Base-by-base conservation (phyloP, 2,888 invertebrate species). In the Temnothorax rugatulus region DNA sequence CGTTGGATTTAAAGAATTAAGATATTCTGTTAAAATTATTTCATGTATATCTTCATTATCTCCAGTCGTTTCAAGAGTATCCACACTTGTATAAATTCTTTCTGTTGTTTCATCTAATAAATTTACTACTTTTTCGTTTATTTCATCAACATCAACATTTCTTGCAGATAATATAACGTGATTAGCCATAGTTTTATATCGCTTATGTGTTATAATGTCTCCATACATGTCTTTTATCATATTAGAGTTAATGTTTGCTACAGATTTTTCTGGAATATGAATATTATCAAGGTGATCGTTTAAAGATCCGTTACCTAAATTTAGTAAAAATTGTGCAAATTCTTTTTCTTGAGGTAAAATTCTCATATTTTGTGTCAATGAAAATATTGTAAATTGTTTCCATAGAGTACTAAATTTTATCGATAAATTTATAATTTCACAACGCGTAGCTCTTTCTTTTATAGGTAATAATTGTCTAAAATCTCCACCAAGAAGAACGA, bases 281-380 rank as follows among this genome's bases (percentile, higher is more conserved):
- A 64, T 4, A 64, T 64, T 41, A 44, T 63, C 38, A n/a, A n/a
- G 21, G 0, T 41, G 21, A 44, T 64, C 29, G 13, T 41, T 64
- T 64, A 64, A 64, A 9, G 38, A 18, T n/a, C 63, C 63, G n/a
- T 38, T 63, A 63, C 63, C 63, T 63, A 63, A 34, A 44, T 44
- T 2, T 44, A 44, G 7, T 44, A 44, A 44, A 44, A 44, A 44
- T 44, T 44, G 44, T 44, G 44, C 44, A 44, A 44, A 44, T 44
- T 44, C 44, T 11, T 11, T 44, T 11, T 44, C 44, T 11, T 44
- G 44, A 11, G 44, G 44, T 44, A 11, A 44, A 44, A 3, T 7
- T 44, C 11, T 44, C 7, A 44, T 9, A 44, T 44, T 44, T 44
- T 44, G 7, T 2, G 44, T 44, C 7, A 44, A 44, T 11, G 44